Conservation (phyloP, 1,140 invertebrate genomes). For the Drosophila truncata region DNA sequence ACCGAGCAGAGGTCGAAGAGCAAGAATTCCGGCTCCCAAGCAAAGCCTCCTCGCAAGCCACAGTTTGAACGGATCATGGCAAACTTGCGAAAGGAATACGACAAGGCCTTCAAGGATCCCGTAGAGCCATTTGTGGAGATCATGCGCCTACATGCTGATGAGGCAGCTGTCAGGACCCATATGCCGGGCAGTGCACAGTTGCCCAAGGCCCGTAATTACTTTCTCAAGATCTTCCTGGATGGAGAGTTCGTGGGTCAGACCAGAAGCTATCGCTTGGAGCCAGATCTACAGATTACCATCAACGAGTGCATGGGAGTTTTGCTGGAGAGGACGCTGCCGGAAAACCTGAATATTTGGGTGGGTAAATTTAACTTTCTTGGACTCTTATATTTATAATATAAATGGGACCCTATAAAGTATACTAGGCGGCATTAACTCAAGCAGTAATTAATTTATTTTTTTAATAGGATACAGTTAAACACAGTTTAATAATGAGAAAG, state of each 20-base stretch:
- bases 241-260: slow-evolving; percentile 67
- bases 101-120: slow-evolving; percentile 85
- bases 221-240: slow-evolving; percentile 72
- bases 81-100: slow-evolving; percentile 74
- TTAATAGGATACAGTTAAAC: not conserved
- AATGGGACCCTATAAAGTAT: not conserved
- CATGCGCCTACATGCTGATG: slow-evolving; percentile 55
- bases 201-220: slow-evolving; percentile 74
- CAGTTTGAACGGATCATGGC: slow-evolving; percentile 71
- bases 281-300: slow-evolving; percentile 74
- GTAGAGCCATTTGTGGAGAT: slow-evolving; percentile 86
- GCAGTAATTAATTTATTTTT: not conserved
- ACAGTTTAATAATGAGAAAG: not conserved
- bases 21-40: not conserved
- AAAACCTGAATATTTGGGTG: slow-evolving; percentile 69
- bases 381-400: not conserved
- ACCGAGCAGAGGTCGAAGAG: not conserved
- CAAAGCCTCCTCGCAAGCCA: slow-evolving; percentile 73
- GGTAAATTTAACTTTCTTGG: not conserved
- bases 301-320: slow-evolving; percentile 70
- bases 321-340: slow-evolving; percentile 75
- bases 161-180: slow-evolving; percentile 13
- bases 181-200: slow-evolving; percentile 19
- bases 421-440: not conserved
- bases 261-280: slow-evolving; percentile 73